Percentiles rank a stretch among this genome's conserved stretches.
phyloP scores from a whole-genome alignment of 1,140 invertebrate species.

The Zaprionus camerounensis region DNA sequence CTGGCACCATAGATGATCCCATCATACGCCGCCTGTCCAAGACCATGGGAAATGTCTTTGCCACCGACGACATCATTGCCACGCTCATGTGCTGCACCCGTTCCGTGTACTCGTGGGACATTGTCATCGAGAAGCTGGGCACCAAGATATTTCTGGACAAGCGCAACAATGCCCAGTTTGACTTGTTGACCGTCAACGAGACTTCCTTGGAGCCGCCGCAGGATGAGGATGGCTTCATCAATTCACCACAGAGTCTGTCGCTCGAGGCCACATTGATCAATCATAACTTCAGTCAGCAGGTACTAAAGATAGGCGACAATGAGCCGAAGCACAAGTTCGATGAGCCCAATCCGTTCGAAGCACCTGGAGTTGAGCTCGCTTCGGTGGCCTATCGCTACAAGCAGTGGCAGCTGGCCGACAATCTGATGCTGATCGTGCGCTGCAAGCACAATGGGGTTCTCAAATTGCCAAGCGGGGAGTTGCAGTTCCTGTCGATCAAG shows the following conservation, averaged over 20 bases:
- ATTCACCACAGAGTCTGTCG: conserved; percentile 97
- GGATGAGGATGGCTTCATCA: conserved; percentile 96
- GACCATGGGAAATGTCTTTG: conserved; percentile 98
- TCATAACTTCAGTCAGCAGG: conserved; percentile 99
- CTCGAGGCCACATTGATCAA: conserved; percentile 99
- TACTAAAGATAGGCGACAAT: conserved; percentile 86
- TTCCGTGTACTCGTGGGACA: conserved; percentile 99
- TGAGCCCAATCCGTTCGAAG: conserved; percentile 96
- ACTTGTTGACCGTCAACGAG: conserved; percentile 98
- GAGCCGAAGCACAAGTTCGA: conserved; percentile 96
- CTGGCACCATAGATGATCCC: conserved; percentile 99
- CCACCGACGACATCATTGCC: conserved; percentile 98
- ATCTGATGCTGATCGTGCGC: conserved; percentile 94
- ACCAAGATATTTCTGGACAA: conserved; percentile 99
- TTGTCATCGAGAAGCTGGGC: conserved; percentile 98
- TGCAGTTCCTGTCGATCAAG: conserved; percentile 97
- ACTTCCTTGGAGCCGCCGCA: conserved; percentile 98
- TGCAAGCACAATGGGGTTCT: conserved; percentile 99
- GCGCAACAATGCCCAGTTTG: conserved; percentile 98
- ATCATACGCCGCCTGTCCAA: conserved; percentile 97
- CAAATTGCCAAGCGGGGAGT: conserved; percentile 94
- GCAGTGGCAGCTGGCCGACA: conserved; percentile 98
- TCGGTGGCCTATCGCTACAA: conserved; percentile 98
- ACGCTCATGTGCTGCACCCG: conserved; percentile 99
- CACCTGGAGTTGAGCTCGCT: conserved; percentile 95